Percentiles rank a stretch among this genome's conserved stretches.
Evolutionary conservation across 2,888 invertebrate genomes (phyloP).

Genomic region (Clistopyga incitator): DNA sequence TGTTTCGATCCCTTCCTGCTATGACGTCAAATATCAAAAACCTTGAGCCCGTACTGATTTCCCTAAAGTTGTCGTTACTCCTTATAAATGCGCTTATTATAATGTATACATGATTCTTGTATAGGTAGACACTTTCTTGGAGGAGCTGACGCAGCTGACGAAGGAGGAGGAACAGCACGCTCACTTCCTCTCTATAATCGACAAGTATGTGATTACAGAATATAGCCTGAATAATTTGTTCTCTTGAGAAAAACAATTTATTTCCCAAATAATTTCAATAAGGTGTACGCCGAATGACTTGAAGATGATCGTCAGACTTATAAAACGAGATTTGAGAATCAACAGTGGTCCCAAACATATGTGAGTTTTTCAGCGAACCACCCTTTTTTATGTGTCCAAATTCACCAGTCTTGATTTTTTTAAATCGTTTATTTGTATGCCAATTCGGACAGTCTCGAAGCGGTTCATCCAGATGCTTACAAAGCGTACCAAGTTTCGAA

Average conservation of each 20-base stretch:
- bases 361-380: constrained; percentile 79
- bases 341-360: constrained; percentile 97
- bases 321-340: constrained; percentile 96
- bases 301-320: constrained; percentile 93
- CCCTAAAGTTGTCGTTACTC: constrained; percentile 1
- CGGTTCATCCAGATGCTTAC: constrained; percentile 95
- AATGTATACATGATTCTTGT: neutral
- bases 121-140: constrained; percentile 90
- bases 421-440: constrained; percentile 30
- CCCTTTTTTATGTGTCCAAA: constrained; percentile 1
- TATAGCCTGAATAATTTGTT: neutral
- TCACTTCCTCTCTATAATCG: constrained; percentile 90
- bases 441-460: constrained; percentile 87
- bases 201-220: constrained; percentile 81
- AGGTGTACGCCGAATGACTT: constrained; percentile 93
- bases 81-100: constrained; percentile 5
- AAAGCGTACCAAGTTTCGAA: constrained; percentile 94
- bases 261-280: constrained; percentile 66
- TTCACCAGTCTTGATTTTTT: constrained; percentile 29
- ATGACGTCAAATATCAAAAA: constrained; percentile 29
- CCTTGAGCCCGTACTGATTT: neutral
- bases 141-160: constrained; percentile 90
- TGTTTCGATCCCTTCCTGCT: constrained; percentile 9
- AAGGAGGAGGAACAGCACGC: constrained; percentile 94
- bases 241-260: neutral